Percentiles rank a stretch among this genome's conserved stretches.
Evolutionary conservation across 2,797 vertebrate species (phyloP).

Genomic region (Ateles fusciceps): DNA sequence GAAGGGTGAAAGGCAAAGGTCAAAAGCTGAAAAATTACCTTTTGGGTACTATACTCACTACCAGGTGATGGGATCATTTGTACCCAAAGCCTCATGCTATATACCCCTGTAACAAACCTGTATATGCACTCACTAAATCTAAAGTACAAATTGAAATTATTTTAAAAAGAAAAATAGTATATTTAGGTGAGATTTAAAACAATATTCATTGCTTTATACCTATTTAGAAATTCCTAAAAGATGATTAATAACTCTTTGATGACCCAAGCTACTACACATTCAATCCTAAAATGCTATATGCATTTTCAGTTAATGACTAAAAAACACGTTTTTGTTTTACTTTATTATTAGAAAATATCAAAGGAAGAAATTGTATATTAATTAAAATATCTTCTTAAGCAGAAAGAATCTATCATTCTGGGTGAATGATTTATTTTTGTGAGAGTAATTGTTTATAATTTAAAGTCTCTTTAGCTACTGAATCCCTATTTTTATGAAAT

Average conservation of each 20-base stretch:
- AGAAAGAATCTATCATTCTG: not conserved
- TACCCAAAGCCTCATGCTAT: not conserved
- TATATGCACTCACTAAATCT: not conserved
- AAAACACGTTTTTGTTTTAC: not conserved
- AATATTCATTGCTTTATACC: not conserved
- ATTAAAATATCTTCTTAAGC: not conserved
- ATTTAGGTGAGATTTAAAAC: not conserved
- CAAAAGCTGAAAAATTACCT: not conserved
- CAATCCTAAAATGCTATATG: not conserved
- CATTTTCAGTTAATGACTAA: not conserved
- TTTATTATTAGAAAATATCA: constrained; percentile 19
- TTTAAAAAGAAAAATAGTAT: not conserved
- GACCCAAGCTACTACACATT: not conserved
- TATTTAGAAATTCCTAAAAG: not conserved
- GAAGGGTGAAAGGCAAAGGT: not conserved
- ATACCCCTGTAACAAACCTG: not conserved
- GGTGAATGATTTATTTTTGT: not conserved
- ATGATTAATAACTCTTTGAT: constrained; percentile 11
- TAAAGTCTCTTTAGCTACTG: not conserved
- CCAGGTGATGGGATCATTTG: not conserved
- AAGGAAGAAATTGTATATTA: not conserved
- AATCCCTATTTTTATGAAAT: not conserved
- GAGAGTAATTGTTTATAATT: constrained; percentile 27
- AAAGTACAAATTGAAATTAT: not conserved
- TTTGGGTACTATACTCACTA: not conserved